Evolutionary conservation across 1,140 invertebrate genomes (phyloP).

Genomic region (Anthonomus grandis): DNA sequence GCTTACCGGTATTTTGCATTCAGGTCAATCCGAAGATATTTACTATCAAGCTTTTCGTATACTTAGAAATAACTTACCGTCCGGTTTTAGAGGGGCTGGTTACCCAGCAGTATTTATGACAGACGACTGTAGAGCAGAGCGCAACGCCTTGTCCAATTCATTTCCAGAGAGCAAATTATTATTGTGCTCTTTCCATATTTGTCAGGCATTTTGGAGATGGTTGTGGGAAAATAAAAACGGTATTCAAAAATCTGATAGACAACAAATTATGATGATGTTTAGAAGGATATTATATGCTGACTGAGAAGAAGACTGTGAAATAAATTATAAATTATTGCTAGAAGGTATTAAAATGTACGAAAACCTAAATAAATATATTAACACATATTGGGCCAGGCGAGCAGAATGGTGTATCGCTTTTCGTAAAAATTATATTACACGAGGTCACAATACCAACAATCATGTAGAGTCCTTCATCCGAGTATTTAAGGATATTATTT

Average conservation of each 20-base stretch:
- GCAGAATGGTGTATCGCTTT: slow-evolving; percentile 3
- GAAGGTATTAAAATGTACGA: slow-evolving; percentile 1
- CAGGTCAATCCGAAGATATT: slow-evolving; percentile 17
- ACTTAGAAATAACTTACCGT: slow-evolving; percentile 1
- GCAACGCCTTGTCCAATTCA: no score
- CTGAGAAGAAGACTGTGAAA: not conserved
- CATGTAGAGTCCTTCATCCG: slow-evolving; percentile 13
- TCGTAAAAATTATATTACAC: not conserved
- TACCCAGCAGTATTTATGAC: no score
- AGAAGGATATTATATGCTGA: slow-evolving; percentile 13
- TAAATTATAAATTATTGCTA: slow-evolving; percentile 5
- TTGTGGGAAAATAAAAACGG: slow-evolving; percentile 11
- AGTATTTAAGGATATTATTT: slow-evolving; percentile 19
- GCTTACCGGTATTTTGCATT: slow-evolving; percentile 18
- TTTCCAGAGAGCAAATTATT: slow-evolving; percentile 9
- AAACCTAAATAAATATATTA: slow-evolving; percentile 1
- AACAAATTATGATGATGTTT: slow-evolving; percentile 12
- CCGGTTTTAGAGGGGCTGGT: slow-evolving; percentile 17
- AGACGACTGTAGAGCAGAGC: slow-evolving; percentile 19
- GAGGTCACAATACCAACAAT: slow-evolving; percentile 23
- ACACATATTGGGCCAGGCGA: not conserved
- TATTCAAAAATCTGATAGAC: slow-evolving; percentile 1
- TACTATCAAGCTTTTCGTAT: no score
- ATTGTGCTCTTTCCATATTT: slow-evolving; percentile 20
- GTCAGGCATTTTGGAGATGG: slow-evolving; percentile 11